Conservation (phyloP, 2,797 vertebrate species). For the Sparidentex hasta region DNA sequence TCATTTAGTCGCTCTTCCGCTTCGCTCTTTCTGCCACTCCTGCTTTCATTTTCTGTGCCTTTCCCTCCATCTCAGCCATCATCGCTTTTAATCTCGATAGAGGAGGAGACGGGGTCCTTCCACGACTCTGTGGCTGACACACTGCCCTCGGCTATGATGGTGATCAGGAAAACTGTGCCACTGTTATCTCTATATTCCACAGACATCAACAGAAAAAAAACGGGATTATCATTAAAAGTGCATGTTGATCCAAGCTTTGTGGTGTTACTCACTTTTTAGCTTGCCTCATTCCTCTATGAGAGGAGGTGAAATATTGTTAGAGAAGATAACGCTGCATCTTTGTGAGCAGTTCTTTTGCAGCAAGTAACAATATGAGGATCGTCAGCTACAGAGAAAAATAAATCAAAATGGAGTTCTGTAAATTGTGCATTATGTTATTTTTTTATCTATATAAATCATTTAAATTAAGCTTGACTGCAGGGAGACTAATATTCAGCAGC, state of each 20-base stretch:
- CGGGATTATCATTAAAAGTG: slow-evolving; percentile 46
- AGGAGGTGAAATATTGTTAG: neutral
- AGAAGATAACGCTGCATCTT: slow-evolving; percentile 1
- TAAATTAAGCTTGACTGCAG: slow-evolving; percentile 5
- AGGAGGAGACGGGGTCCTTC: slow-evolving; percentile 47
- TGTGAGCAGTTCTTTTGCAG: neutral
- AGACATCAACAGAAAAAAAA: slow-evolving; percentile 47
- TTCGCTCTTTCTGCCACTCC: slow-evolving; percentile 9
- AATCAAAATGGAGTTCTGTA: neutral
- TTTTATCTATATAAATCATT: slow-evolving; percentile 10
- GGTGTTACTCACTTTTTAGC: slow-evolving; percentile 22
- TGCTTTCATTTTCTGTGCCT: slow-evolving; percentile 14
- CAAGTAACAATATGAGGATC: neutral
- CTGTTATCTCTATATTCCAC: slow-evolving; percentile 66
- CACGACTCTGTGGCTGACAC: slow-evolving; percentile 57
- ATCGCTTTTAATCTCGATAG: slow-evolving; percentile 60
- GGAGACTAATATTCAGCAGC: slow-evolving; percentile 18
- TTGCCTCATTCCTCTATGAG: neutral
- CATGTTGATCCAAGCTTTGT: slow-evolving; percentile 31
- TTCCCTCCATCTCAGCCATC: slow-evolving; percentile 47
- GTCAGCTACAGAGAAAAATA: slow-evolving; percentile 3
- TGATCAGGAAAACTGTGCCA: slow-evolving; percentile 55
- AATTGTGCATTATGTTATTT: neutral
- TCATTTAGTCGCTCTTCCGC: slow-evolving; percentile 20
- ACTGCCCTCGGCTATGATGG: slow-evolving; percentile 61